phyloP scores from a whole-genome alignment of 2,797 vertebrate species.

The Tarsius wallacei region DNA sequence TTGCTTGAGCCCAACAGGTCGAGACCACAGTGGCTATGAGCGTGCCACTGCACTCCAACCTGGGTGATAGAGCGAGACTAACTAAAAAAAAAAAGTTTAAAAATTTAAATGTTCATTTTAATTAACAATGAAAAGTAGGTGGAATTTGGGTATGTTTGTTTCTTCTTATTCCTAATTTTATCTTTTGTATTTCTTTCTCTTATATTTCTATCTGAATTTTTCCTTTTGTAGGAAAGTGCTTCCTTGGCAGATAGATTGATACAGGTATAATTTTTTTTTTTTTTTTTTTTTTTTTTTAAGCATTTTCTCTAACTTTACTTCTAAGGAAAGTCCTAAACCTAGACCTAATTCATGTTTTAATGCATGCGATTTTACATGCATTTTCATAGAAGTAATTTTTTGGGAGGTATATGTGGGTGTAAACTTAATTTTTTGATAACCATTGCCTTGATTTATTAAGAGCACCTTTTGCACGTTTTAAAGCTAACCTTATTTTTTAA shows the following conservation, averaged over 20 bases:
- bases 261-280: constrained; percentile 95
- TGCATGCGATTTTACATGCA: constrained; percentile 92
- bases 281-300: constrained; percentile 72
- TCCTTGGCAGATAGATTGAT: constrained; percentile 99
- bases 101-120: constrained; percentile 66
- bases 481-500: constrained; percentile 88
- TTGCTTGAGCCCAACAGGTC: too few species aligned
- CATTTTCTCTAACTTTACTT: constrained; percentile 87
- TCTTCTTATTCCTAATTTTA: constrained; percentile 92
- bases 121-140: constrained; percentile 86
- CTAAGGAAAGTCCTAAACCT: constrained; percentile 81
- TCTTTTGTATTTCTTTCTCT: constrained; percentile 92
- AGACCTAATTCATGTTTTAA: constrained; percentile 84
- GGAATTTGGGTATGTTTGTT: constrained; percentile 93
- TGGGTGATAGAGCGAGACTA: too few species aligned
- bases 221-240: constrained; percentile 99
- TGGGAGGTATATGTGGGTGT: constrained; percentile 79
- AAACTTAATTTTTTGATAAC: constrained; percentile 87
- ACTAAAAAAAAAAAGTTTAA: constrained; percentile 38
- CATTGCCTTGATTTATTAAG: constrained; percentile 83
- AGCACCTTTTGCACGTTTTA: constrained; percentile 87
- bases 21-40: too few species aligned
- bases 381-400: constrained; percentile 86
- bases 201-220: constrained; percentile 95
- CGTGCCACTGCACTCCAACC: too few species aligned